Evolutionary conservation across 1,140 invertebrate species (phyloP), one percentile per base, ranked within the genome.

Genomic region (Megathymus violae): DNA sequence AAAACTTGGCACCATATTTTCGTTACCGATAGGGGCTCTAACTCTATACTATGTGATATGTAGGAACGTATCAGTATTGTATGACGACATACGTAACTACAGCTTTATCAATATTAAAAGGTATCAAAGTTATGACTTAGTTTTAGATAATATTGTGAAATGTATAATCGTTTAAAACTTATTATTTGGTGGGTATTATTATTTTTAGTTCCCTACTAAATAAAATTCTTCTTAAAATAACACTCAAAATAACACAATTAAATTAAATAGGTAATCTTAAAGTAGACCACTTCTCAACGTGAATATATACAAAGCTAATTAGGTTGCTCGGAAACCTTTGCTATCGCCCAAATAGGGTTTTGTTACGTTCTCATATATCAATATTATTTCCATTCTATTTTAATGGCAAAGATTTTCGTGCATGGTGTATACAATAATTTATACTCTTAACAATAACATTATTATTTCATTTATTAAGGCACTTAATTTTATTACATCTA

Each of bases 401-500:
- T 25, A 3, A 31, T 4, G 14, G 36, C 27, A 50, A 51, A 52
- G 36, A 6, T 17, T 15, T 17, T n/a, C 48, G 48, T 38, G 34
- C 60, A 62, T n/a, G 64, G 58, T 17, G 56, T 14, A 54, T 44
- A 48, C 41, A 69, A 69, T 64, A 69, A 82, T 78, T 79, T 78
- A 74, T 64, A 56, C 67, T 80, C 77, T 78, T 83, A 81, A 69
- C 19, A 64, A 66, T 74, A 72, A 36, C 27, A 71, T 71, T 70
- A 73, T 71, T 80, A 71, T 72, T 56, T 48, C 36, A 16, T 59
- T 59, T 47, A 59, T 67, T 72, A 87, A 88, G 84, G 87, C 85
- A 89, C 87, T 82, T 81, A 77, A 5, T 70, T 62, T 67, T 74
- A 56, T 74, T 75, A 80, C 69, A 74, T 76, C 85, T 85, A 82